Conservation (phyloP, 2,888 invertebrate genomes). For the Melitaea athalia region DNA sequence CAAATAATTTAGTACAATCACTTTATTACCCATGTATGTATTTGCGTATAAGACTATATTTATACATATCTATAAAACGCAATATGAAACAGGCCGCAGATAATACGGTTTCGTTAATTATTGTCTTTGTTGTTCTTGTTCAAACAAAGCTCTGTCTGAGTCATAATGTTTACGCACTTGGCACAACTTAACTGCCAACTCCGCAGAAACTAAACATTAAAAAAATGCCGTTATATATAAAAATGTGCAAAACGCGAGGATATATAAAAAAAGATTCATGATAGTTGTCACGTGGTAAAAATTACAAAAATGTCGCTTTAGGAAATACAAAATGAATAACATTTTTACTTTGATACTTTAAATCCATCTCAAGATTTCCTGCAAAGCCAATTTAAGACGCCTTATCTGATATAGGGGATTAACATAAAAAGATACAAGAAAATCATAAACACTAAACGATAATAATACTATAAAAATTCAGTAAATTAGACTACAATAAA, state of each 20-base stretch:
- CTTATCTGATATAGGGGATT: too few species aligned
- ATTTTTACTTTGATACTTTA: too few species aligned
- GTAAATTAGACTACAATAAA: background rate
- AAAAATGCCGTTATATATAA: conserved; percentile 12
- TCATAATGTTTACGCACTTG: conserved; percentile 33
- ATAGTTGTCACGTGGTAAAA: background rate
- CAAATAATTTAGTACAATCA: too few species aligned
- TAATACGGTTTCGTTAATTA: conserved; percentile 2
- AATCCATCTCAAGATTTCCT: too few species aligned
- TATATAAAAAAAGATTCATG: background rate
- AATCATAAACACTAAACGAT: too few species aligned
- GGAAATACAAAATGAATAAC: too few species aligned
- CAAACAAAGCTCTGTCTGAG: conserved; percentile 28
- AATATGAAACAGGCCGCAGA: background rate
- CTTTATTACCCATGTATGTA: too few species aligned
- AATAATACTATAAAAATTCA: too few species aligned
- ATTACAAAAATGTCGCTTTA: background rate
- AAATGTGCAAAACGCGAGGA: background rate
- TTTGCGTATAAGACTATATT: background rate
- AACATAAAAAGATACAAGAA: too few species aligned
- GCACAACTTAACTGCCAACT: conserved; percentile 31
- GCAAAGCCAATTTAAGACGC: too few species aligned
- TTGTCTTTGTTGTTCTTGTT: conserved; percentile 21
- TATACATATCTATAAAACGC: background rate
- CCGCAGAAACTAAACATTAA: conserved; percentile 28